Conservation (phyloP, 2,113 vertebrate species). For the Telmatochromis sp. region DNA sequence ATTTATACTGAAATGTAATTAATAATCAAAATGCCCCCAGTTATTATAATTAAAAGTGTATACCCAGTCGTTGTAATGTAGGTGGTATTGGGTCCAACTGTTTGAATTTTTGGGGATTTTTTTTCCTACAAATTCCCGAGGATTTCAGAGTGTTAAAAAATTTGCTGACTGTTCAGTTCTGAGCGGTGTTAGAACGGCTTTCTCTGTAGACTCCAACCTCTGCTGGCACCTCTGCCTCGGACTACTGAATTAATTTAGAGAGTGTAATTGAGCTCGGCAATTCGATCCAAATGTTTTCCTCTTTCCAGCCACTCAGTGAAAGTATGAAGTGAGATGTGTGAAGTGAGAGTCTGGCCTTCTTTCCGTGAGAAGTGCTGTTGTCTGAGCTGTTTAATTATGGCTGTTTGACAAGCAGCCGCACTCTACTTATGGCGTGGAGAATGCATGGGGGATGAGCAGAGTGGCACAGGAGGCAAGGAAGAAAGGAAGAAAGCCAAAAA, state of each 20-base stretch:
- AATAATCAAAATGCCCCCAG: not conserved
- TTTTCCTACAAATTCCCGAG: not conserved
- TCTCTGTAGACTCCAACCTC: not conserved
- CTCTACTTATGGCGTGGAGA: not conserved
- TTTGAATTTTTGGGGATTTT: not conserved
- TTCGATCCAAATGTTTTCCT: conserved; percentile 19
- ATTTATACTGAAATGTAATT: not conserved
- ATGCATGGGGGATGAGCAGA: not conserved
- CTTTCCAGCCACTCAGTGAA: conserved; percentile 1
- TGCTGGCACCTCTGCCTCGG: not conserved
- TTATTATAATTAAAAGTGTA: not conserved
- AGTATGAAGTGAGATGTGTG: not conserved
- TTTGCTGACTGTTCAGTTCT: not conserved
- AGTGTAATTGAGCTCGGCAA: not conserved
- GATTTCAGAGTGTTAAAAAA: not conserved
- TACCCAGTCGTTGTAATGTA: not conserved
- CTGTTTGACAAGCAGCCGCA: not conserved
- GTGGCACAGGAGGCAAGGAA: not conserved
- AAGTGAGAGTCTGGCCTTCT: conserved; percentile 6
- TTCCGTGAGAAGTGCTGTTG: conserved; percentile 1
- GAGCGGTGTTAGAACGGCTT: not conserved
- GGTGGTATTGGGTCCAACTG: not conserved
- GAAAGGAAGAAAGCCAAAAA: not conserved
- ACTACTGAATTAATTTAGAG: not conserved
- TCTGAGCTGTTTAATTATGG: conserved; percentile 14